Evolutionary conservation across 2,797 vertebrate genomes (phyloP), one percentile per base, ranked within the genome.

Genomic region (Sebastes jordani): DNA sequence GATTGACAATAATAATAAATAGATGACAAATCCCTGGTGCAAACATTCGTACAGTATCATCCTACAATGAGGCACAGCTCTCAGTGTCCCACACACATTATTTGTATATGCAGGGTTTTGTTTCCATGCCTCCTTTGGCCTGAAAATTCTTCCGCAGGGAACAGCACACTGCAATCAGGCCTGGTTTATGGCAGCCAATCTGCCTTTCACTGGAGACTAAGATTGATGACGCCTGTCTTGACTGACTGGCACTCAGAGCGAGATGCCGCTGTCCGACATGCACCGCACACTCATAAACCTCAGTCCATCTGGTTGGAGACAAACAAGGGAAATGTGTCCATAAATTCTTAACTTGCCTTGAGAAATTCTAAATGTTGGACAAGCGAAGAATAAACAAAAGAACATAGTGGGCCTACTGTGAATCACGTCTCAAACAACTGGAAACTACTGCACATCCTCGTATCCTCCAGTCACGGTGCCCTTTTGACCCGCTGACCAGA

Each of bases 401-500:
- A n/a, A 27, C 1, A 2, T 1, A 1, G 6, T 1, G 18, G 36
- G 22, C 5, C 22, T 9, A 2, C 29, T 14, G 11, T 58, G 60
- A 46, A 34, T n/a, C 29, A 64, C 2, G 64, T 70, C 74, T 67
- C 79, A 42, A 61, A 82, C 68, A 72, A 71, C 55, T 66, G 68
- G 36, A 66, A 72, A 67, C 56, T 2, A 1, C 71, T 9, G 46
- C 54, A 42, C 59, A 32, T 86, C 72, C 78, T 76, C 11, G 25
- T 36, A 14, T 74, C 60, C 71, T 71, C 71, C 60, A 77, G 84
- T 27, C 62, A 5, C 2, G 30, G 36, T 71, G 90, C 59, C 92
- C 91, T 89, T 87, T 87, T 91, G 89, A 91, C 91, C 91, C 5
- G 3, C 72, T 83, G 77, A 86, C 87, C 87, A 92, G 89, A 92